Evolutionary conservation across 1,140 invertebrate species (phyloP).

Genomic region (Drosophila teissieri): DNA sequence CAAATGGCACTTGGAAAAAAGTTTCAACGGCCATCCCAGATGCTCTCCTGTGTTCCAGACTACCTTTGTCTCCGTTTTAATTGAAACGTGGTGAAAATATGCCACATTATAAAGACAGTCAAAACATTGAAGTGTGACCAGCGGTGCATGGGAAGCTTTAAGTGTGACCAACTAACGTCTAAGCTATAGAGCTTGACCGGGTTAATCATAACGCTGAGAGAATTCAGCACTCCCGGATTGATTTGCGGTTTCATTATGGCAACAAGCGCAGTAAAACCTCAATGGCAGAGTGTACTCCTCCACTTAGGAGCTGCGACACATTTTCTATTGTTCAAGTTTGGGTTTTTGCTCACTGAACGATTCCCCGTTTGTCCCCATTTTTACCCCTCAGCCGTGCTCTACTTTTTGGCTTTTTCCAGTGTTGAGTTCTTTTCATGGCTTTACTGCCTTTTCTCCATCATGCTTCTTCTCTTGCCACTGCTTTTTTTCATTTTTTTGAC

Average conservation of each 20-base stretch:
- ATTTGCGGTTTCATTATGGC: constrained; percentile 42
- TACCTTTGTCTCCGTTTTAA: constrained; percentile 27
- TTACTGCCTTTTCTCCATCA: constrained; percentile 38
- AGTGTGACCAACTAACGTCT: constrained; percentile 1
- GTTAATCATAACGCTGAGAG: constrained; percentile 15
- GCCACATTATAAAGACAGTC: constrained; percentile 51
- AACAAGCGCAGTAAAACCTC: constrained; percentile 16
- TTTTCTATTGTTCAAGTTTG: constrained; percentile 76
- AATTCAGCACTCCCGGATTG: constrained; percentile 16
- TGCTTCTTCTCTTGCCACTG: constrained; percentile 15
- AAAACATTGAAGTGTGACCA: constrained; percentile 15
- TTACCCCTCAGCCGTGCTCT: constrained; percentile 47
- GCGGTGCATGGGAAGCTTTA: background rate
- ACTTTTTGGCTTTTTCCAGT: constrained; percentile 69
- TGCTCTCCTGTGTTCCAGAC: background rate
- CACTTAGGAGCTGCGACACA: constrained; percentile 55
- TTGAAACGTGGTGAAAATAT: constrained; percentile 64
- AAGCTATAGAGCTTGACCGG: background rate
- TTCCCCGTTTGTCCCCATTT: constrained; percentile 7
- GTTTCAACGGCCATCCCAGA: constrained; percentile 58
- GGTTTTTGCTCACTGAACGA: constrained; percentile 32
- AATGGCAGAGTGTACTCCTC: constrained; percentile 26
- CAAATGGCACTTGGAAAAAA: constrained; percentile 61
- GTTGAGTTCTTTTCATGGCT: constrained; percentile 71
- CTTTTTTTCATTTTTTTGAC: constrained; percentile 55